Percentiles rank a stretch among this genome's conserved stretches.
These are phyloP conservation scores for Shinisaurus crocodilurus DNA, from an alignment of 2,113 vertebrate species.

Conservation along the genomic window DNA sequence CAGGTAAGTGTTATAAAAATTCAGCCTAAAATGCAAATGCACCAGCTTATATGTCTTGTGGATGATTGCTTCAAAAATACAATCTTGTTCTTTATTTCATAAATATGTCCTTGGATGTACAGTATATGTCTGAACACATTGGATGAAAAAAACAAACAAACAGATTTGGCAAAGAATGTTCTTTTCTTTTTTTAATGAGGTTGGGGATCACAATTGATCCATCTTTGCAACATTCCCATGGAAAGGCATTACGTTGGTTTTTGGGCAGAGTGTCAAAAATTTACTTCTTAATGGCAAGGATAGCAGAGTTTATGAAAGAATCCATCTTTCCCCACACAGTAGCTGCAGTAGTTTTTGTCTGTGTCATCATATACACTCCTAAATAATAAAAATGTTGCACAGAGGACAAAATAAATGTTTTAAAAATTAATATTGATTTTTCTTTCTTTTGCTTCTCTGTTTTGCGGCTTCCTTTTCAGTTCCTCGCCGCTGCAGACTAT, in stretches of 20 bases:
- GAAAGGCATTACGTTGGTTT: not conserved
- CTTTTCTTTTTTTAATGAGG: not conserved
- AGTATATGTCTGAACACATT: not conserved
- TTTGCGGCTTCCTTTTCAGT: constrained; percentile 2
- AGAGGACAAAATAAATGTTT: not conserved
- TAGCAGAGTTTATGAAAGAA: not conserved
- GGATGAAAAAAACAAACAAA: constrained; percentile 12
- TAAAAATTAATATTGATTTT: not conserved
- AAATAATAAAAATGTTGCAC: not conserved
- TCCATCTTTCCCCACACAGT: not conserved
- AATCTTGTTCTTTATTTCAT: not conserved
- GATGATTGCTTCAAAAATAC: not conserved
- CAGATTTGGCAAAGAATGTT: not conserved
- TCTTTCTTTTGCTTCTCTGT: not conserved
- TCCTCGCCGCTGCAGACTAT: constrained; percentile 57
- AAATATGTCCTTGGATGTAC: no score
- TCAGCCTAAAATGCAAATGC: not conserved
- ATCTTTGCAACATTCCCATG: constrained; percentile 11
- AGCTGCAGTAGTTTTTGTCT: not conserved
- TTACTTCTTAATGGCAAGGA: not conserved
- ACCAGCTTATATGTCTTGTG: not conserved
- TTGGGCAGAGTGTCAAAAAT: constrained; percentile 6
- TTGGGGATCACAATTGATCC: not conserved
- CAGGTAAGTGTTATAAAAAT: not conserved
- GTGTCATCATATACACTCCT: not conserved